These are phyloP conservation scores for Craseonycteris thonglongyai DNA, from an alignment of 2,113 vertebrate genomes.

Conservation along the genomic window DNA sequence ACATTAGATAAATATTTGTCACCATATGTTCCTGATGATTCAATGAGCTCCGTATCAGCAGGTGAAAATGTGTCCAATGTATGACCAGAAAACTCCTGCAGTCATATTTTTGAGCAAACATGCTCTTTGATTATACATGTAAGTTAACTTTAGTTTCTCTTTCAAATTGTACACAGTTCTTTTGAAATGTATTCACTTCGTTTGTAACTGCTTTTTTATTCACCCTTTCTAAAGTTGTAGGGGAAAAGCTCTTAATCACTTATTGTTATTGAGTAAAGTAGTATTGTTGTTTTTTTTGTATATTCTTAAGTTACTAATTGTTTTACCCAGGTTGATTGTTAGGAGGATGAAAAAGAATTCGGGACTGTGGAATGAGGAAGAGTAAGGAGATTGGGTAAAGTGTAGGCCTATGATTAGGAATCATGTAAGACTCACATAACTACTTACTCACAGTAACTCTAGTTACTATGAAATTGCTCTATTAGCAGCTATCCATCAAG, in stretches of 20 bases:
- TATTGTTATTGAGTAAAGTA: neutral
- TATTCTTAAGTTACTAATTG: neutral
- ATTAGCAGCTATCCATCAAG: neutral
- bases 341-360: neutral
- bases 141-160: neutral
- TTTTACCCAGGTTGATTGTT: neutral
- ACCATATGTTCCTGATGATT: neutral
- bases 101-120: neutral
- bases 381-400: fast-evolving
- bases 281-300: neutral
- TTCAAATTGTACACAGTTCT: neutral
- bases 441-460: too few relatives aligned
- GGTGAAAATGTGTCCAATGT: neutral
- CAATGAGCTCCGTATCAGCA: neutral
- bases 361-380: neutral
- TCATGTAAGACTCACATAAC: fast-evolving
- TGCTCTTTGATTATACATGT: neutral
- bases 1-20: neutral
- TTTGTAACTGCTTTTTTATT: neutral
- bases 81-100: neutral
- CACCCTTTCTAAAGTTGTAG: neutral
- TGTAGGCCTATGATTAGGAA: neutral
- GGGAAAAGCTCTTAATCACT: neutral
- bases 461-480: fast-evolving
- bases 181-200: neutral